Conservation (phyloP, 2,888 invertebrate species). For the Argynnis bischoffii region DNA sequence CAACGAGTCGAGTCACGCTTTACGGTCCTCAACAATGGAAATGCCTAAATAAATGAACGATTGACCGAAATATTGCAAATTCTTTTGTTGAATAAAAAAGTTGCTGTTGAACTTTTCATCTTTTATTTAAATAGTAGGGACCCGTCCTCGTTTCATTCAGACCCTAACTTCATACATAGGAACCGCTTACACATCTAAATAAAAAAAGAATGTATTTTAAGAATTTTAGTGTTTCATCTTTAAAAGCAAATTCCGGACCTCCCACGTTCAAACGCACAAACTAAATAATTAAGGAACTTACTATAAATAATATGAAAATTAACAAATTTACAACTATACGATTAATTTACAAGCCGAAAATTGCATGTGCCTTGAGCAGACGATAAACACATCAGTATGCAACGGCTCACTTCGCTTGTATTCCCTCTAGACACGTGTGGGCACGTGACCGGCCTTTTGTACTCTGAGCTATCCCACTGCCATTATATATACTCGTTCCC, state of each 20-base stretch:
- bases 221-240: too few species aligned
- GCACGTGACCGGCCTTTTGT: slow-evolving; percentile 45
- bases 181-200: too few species aligned
- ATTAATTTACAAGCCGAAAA: slow-evolving; percentile 36
- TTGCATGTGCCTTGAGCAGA: slow-evolving; percentile 36
- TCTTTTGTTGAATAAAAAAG: slow-evolving; percentile 24
- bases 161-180: too few species aligned
- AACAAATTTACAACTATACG: neutral
- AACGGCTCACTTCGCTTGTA: slow-evolving; percentile 32
- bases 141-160: too few species aligned
- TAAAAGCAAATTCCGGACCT: too few species aligned
- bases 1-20: slow-evolving; percentile 64
- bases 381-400: slow-evolving; percentile 49
- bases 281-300: too few species aligned
- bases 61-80: slow-evolving; percentile 41
- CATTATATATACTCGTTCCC: slow-evolving; percentile 30
- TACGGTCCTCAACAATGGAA: slow-evolving; percentile 60
- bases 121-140: neutral
- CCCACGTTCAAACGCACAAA: too few species aligned
- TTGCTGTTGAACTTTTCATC: slow-evolving; percentile 24
- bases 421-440: slow-evolving; percentile 37
- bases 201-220: too few species aligned
- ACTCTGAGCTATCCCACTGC: slow-evolving; percentile 32
- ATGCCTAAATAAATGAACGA: slow-evolving; percentile 70
- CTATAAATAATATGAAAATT: too few species aligned